These are phyloP conservation scores for Pseudoips prasinana DNA, from an alignment of 2,888 invertebrate genomes.

Conservation along the genomic window DNA sequence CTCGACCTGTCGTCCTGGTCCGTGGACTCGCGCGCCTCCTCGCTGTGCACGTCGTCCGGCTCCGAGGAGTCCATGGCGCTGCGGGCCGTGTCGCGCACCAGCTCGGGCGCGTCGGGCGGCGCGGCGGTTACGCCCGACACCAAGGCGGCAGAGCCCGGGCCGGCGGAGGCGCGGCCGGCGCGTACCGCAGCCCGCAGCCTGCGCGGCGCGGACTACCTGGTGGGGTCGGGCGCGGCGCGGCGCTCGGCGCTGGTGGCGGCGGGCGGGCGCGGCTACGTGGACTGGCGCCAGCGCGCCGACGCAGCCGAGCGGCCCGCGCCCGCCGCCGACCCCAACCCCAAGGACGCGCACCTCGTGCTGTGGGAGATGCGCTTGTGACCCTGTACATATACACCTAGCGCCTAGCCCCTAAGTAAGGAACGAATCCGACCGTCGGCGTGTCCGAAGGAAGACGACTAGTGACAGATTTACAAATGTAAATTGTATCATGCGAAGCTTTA, in stretches of 20 bases:
- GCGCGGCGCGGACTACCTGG: conserved; percentile 66
- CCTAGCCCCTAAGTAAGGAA: conserved; percentile 29
- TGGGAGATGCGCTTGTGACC: conserved; percentile 87
- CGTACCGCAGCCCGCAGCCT: conserved; percentile 65
- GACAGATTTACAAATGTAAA: conserved; percentile 54
- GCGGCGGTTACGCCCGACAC: conserved; percentile 80
- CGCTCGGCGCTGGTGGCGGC: conserved; percentile 92
- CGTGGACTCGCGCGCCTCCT: conserved; percentile 91
- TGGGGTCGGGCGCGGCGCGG: conserved; percentile 76
- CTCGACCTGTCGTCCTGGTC: conserved; percentile 94
- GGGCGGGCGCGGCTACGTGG: conserved; percentile 94
- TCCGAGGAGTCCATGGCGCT: conserved; percentile 92
- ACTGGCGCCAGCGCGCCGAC: conserved; percentile 90
- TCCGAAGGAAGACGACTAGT: conserved; percentile 22
- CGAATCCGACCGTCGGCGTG: conserved; percentile 5
- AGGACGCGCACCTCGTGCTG: conserved; percentile 93
- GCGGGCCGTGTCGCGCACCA: conserved; percentile 87
- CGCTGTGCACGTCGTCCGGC: conserved; percentile 91
- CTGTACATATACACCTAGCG: conserved; percentile 44
- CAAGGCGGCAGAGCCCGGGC: conserved; percentile 64
- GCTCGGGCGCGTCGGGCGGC: conserved; percentile 87
- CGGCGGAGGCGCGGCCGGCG: conserved; percentile 56
- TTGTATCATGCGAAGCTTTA: conserved; percentile 67
- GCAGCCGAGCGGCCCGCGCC: conserved; percentile 78
- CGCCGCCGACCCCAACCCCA: conserved; percentile 87